These are phyloP conservation scores for Drosophila takahashii DNA, from an alignment of 1,140 invertebrate genomes.

Conservation along the genomic window DNA sequence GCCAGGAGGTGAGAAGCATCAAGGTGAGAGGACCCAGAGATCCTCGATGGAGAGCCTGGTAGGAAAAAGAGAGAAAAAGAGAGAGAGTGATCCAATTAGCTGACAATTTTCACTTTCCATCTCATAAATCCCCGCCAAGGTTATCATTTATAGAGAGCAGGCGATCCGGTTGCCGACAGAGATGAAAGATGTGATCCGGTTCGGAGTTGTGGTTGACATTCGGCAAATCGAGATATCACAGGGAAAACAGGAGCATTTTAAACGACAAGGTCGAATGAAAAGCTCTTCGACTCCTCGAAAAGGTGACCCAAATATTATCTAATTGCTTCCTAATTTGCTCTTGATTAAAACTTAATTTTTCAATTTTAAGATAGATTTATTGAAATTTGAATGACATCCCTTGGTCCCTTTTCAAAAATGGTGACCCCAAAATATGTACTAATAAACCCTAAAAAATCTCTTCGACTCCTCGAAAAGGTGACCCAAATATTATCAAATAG, in stretches of 20 bases:
- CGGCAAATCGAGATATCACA: constrained; percentile 2
- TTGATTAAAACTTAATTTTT: too few relatives aligned
- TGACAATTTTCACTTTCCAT: constrained; percentile 64
- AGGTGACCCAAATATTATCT: not conserved
- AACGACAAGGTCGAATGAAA: not conserved
- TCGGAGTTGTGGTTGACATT: constrained; percentile 10
- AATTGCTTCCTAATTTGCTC: too few relatives aligned
- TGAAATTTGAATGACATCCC: too few relatives aligned
- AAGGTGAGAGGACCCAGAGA: constrained; percentile 4
- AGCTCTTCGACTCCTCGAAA: not conserved
- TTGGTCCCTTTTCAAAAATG: too few relatives aligned
- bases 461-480: not conserved
- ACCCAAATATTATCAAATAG: too few relatives aligned
- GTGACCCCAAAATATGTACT: too few relatives aligned
- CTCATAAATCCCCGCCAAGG: constrained; percentile 55
- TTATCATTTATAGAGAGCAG: constrained; percentile 51
- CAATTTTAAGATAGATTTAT: too few relatives aligned
- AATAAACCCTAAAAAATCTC: too few relatives aligned
- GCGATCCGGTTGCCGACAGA: constrained; percentile 57
- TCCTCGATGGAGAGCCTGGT: constrained; percentile 43
- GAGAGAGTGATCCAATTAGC: constrained; percentile 9
- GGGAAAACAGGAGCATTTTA: not conserved
- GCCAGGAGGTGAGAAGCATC: constrained; percentile 30
- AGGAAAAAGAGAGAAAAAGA: constrained; percentile 1
- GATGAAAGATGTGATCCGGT: constrained; percentile 32